phyloP scores from a whole-genome alignment of 2,797 vertebrate genomes.

The Pagetopsis macropterus region DNA sequence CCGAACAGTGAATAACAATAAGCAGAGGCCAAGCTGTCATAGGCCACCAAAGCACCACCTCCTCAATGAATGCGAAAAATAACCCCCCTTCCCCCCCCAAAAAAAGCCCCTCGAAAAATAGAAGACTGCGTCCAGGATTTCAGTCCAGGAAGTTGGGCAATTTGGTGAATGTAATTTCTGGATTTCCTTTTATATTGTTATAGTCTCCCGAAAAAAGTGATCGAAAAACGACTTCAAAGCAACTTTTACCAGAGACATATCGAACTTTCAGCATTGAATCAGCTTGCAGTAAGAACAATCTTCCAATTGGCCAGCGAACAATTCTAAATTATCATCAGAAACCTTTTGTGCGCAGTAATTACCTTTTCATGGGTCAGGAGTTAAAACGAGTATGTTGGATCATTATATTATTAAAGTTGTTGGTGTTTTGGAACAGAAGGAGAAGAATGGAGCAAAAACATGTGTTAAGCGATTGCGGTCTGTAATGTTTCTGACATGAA shows the following conservation, averaged over 20 bases:
- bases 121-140: background rate
- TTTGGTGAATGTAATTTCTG: background rate
- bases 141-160: background rate
- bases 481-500: background rate
- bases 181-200: background rate
- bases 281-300: background rate
- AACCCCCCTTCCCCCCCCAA: background rate
- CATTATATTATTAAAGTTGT: background rate
- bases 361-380: background rate
- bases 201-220: background rate
- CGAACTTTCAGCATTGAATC: background rate
- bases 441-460: background rate
- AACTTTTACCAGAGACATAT: background rate
- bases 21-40: background rate
- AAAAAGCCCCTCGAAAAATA: background rate
- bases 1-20: constrained; percentile 15
- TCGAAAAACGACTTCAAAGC: background rate
- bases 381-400: background rate
- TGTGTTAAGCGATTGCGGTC: background rate
- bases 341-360: background rate
- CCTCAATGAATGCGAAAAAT: background rate
- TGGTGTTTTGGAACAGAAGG: background rate
- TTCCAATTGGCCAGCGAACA: background rate
- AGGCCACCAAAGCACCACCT: background rate
- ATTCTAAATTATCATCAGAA: background rate